These are phyloP conservation scores for Suncus etruscus DNA, from an alignment of 2,113 vertebrate genomes.

Conservation along the genomic window DNA sequence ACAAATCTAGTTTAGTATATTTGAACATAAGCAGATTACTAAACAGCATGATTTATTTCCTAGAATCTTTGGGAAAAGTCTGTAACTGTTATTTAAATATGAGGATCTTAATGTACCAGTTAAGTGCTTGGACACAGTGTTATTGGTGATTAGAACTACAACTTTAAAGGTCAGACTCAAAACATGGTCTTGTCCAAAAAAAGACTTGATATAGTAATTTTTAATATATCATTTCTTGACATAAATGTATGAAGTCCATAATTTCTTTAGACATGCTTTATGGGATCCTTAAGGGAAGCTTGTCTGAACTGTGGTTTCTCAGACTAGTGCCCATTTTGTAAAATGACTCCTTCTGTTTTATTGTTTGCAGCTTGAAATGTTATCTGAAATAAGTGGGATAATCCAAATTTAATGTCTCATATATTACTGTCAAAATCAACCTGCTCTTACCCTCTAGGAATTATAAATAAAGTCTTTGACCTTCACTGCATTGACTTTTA, in stretches of 20 bases:
- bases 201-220: background rate
- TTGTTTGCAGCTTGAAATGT: background rate
- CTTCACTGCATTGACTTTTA: background rate
- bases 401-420: background rate
- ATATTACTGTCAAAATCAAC: background rate
- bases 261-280: background rate
- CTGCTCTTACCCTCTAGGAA: background rate
- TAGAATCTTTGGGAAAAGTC: background rate
- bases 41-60: background rate
- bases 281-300: background rate
- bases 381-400: background rate
- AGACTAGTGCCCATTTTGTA: background rate
- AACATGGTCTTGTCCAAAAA: background rate
- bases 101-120: background rate
- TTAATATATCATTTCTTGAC: background rate
- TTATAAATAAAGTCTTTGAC: background rate
- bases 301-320: background rate
- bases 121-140: background rate
- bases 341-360: background rate
- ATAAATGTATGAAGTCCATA: background rate
- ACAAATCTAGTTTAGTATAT: background rate
- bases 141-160: background rate
- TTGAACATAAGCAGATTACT: background rate
- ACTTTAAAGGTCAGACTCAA: background rate
- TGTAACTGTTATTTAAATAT: background rate